Evolutionary conservation across 2,797 vertebrate genomes (phyloP).

Genomic region (Xenopus petersii): DNA sequence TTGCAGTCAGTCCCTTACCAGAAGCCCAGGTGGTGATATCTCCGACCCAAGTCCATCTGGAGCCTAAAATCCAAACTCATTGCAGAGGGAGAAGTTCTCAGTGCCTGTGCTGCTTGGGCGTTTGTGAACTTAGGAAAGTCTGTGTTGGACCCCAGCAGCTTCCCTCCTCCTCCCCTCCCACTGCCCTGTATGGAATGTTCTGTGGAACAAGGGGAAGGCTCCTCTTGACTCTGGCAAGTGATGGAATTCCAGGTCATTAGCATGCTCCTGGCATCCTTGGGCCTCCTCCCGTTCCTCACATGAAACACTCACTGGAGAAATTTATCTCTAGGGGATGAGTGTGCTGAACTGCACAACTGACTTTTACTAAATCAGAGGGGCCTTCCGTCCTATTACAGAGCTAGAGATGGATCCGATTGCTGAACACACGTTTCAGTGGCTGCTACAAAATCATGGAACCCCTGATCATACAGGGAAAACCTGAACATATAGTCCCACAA

Average conservation of each 20-base stretch:
- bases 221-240: conserved; percentile 19
- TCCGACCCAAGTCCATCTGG: conserved; percentile 14
- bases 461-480: too few species aligned
- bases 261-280: not conserved
- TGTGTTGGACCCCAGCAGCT: conserved; percentile 50
- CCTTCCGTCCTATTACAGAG: not conserved
- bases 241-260: conserved; percentile 34
- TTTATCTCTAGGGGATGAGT: not conserved
- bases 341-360: not conserved
- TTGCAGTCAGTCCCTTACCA: conserved; percentile 15
- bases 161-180: conserved; percentile 59
- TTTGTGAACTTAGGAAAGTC: conserved; percentile 46
- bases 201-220: conserved; percentile 43
- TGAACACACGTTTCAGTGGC: not conserved
- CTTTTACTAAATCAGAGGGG: not conserved
- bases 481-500: too few species aligned
- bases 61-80: conserved; percentile 36
- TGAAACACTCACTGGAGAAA: not conserved
- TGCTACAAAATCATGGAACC: too few species aligned
- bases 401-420: not conserved
- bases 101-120: not conserved
- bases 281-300: conserved; percentile 1
- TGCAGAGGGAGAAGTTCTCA: not conserved
- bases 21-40: conserved; percentile 25
- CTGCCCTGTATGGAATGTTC: conserved; percentile 58